Base-by-base conservation (phyloP, 2,888 invertebrate species). In the Yponomeuta sedellus region DNA sequence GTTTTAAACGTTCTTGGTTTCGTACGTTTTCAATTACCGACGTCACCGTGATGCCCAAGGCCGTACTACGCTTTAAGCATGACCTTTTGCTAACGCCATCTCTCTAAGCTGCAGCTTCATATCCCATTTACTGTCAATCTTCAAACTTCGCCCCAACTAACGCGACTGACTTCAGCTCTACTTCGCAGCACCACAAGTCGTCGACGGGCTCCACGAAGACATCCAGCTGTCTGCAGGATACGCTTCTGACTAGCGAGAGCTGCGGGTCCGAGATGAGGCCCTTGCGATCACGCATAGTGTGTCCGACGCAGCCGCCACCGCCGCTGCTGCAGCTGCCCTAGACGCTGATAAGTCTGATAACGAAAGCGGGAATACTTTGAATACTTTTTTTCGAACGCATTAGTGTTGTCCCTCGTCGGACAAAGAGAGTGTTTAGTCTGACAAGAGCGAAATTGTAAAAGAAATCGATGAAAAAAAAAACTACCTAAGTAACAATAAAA, bases 191-290 rank as follows among this genome's bases (percentile, higher is more conserved):
- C 66, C 89, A 88, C 81, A 88, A 87, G 73, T 82, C 81, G 16
- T 88, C 89, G 12, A 82, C 82, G 20, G 89, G 89, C 67, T 89
- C 89, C 61, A 80, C 87, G 80, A 89, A 88, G 81, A 86, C 85
- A 59, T 86, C 89, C 67, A 88, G 87, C 75, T 89, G 90, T 70
- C 82, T 82, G 70, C 87, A 86, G 69, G 90, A 90, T 71, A 85
- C 88, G 66, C 70, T 84, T 66, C 70, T 88, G 58, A 76, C 85
- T 70, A 87, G 85, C 74, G 85, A 86, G 75, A 83, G 86, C 72
- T 83, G 85, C 10, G 86, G 81, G 65, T 82, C 82, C 0, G 88
- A 89, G 76, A 70, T 86, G 75, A 78, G 81, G 10, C 86, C 87
- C 34, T 80, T 88, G 69, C 40, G 63, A 1, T 4, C 44, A 16